These are phyloP conservation scores for Acronicta alni DNA, from an alignment of 2,888 invertebrate species.

Conservation along the genomic window DNA sequence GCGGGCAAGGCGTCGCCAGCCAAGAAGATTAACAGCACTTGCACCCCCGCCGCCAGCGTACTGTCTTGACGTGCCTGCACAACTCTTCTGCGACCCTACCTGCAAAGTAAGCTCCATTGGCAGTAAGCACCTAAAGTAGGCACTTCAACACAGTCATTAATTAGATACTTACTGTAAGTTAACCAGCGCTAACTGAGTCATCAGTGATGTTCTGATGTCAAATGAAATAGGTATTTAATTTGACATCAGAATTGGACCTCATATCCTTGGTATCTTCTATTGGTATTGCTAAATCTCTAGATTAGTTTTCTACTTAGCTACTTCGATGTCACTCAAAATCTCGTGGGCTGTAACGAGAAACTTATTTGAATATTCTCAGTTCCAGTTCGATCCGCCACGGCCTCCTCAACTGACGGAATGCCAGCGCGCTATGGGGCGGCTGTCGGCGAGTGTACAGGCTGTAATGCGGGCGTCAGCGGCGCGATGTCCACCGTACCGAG, in stretches of 20 bases:
- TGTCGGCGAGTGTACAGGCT: slow-evolving; percentile 80
- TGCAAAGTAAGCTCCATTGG: slow-evolving; percentile 72
- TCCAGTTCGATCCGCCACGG: slow-evolving; percentile 82
- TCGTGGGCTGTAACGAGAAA: too few relatives aligned
- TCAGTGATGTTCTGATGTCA: too few relatives aligned
- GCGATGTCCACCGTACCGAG: slow-evolving; percentile 80
- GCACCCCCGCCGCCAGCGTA: slow-evolving; percentile 77
- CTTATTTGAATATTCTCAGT: slow-evolving; percentile 62
- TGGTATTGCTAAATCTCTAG: too few relatives aligned
- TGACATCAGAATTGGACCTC: too few relatives aligned
- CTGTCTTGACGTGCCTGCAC: slow-evolving; percentile 77
- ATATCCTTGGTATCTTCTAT: too few relatives aligned
- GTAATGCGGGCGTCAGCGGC: slow-evolving; percentile 77
- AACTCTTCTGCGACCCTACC: slow-evolving; percentile 81
- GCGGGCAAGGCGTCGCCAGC: slow-evolving; percentile 79
- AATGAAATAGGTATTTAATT: too few relatives aligned
- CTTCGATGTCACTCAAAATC: too few relatives aligned
- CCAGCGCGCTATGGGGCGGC: slow-evolving; percentile 78
- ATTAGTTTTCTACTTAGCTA: too few relatives aligned
- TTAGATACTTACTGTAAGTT: too few relatives aligned
- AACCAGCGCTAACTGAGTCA: too few relatives aligned
- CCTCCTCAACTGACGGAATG: slow-evolving; percentile 75
- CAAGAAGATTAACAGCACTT: slow-evolving; percentile 69
- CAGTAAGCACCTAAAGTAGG: not conserved
- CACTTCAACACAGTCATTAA: too few relatives aligned